phyloP scores from a whole-genome alignment of 1,140 invertebrate genomes.

The Gonioctena quinquepunctata region DNA sequence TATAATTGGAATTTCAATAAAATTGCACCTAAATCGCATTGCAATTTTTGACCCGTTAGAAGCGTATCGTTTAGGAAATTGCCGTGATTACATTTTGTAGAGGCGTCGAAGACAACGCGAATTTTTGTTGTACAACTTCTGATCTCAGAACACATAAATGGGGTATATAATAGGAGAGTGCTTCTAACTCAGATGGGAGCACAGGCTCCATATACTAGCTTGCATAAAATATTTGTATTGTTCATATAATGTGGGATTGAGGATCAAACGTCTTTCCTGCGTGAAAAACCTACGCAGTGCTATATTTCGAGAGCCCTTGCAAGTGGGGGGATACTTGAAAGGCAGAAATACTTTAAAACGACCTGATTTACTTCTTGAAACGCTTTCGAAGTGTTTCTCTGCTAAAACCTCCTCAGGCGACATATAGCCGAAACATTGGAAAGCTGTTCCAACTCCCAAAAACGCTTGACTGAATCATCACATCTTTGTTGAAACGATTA shows the following conservation, averaged over 20 bases:
- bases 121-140: conserved; percentile 26
- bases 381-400: not conserved
- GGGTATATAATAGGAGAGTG: not conserved
- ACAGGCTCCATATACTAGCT: too few species aligned
- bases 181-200: too few species aligned
- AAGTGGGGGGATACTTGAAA: not conserved
- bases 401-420: not conserved
- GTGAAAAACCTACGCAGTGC: not conserved
- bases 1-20: conserved; percentile 6
- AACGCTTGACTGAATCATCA: not conserved
- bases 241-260: too few species aligned
- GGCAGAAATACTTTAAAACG: not conserved
- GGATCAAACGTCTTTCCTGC: not conserved
- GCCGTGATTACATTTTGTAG: conserved; percentile 33
- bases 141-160: conserved; percentile 38
- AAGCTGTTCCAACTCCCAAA: conserved; percentile 13
- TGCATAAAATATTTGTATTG: too few species aligned
- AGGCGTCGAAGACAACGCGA: conserved; percentile 35
- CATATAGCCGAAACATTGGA: not conserved
- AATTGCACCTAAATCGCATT: conserved; percentile 5
- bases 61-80: conserved; percentile 1
- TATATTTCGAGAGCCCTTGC: not conserved
- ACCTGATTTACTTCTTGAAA: not conserved
- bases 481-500: not conserved
- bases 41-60: conserved; percentile 11